phyloP scores from a whole-genome alignment of 2,113 vertebrate genomes.

The Pungitius pungitius region DNA sequence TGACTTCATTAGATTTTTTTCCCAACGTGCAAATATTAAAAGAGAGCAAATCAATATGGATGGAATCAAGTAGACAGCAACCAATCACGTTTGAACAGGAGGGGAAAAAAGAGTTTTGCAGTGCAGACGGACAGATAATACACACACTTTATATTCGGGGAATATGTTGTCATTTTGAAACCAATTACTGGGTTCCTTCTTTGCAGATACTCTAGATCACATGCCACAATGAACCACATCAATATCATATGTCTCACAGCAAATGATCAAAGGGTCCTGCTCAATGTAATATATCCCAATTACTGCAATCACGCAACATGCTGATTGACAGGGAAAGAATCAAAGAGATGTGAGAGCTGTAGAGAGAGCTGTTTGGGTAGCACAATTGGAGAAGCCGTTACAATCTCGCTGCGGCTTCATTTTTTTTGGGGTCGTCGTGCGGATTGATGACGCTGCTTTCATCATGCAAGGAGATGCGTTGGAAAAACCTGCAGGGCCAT shows the following conservation, averaged over 20 bases:
- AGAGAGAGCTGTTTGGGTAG: constrained; percentile 35
- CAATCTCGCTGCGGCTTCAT: constrained; percentile 1
- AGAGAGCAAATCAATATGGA: not conserved
- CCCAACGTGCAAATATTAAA: not conserved
- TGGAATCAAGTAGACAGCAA: not conserved
- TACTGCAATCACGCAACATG: constrained; percentile 25
- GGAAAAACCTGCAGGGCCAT: constrained; percentile 24
- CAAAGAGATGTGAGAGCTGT: constrained; percentile 3
- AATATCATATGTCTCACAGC: not conserved
- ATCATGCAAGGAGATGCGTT: constrained; percentile 30
- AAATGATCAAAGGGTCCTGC: not conserved
- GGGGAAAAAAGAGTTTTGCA: not conserved
- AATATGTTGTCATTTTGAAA: not conserved
- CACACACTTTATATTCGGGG: not conserved
- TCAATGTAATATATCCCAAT: constrained; percentile 5
- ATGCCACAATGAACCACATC: not conserved
- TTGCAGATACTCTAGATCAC: not conserved
- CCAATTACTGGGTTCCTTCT: not conserved
- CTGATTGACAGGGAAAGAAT: constrained; percentile 8
- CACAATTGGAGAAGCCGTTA: constrained; percentile 6
- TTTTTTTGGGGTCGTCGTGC: not conserved
- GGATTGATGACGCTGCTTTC: not conserved
- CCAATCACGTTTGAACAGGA: not conserved
- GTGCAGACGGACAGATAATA: not conserved
- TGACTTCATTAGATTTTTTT: not conserved